Base-by-base conservation (phyloP, 1,140 invertebrate species). In the Batillaria attramentaria region DNA sequence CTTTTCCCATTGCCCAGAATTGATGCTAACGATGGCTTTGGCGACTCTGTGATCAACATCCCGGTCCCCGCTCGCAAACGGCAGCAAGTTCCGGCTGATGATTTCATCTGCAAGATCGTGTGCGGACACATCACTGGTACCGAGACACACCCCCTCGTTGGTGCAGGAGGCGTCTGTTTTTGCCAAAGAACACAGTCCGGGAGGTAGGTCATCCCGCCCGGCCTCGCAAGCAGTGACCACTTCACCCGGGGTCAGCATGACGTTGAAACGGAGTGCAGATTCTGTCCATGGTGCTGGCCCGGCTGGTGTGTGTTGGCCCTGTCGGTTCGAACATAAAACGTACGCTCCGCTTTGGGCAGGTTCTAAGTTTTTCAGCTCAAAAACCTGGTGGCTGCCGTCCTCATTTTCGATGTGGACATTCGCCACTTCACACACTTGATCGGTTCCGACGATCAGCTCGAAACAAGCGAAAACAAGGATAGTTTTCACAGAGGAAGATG, bases 331-430 rank as follows among this genome's bases (percentile, higher is more conserved):
- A 77, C 86, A 87, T 10, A 84, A 43, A 5, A 81, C 66, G 60
- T 84, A 87, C 6, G 84, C 66, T n/a, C 83, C 82, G 35, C 81
- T 84, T 46, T 81, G 81, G 20, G 78, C 68, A 0, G 84, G 81
- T 60, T 87, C 83, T 8, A 88, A 43, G 8, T 80, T 80, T 75
- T 88, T 88, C 54, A 87, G 78, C 74, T 88, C 84, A 81, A 88
- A 87, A 42, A 85, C 81, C 39, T 88, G 87, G 35, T 80, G 83
- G 41, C 82, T 84, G 24, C 87, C 87, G 80, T 88, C 87, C 81
- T 86, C 87, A 39, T 82, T 83, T 81, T 88, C 87, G 16, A 87
- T 86, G 43, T 87, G 85, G n/a, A 88, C 80, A 77, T 86, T 87
- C 50, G 84, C 84, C 33, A 85, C 76, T 72, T 84, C 84, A 54